A percentile compares a stretch with the other conserved stretches of the same genome.
These are phyloP conservation scores for Circaetus gallicus DNA, from an alignment of 2,113 vertebrate genomes.

Conservation along the genomic window DNA sequence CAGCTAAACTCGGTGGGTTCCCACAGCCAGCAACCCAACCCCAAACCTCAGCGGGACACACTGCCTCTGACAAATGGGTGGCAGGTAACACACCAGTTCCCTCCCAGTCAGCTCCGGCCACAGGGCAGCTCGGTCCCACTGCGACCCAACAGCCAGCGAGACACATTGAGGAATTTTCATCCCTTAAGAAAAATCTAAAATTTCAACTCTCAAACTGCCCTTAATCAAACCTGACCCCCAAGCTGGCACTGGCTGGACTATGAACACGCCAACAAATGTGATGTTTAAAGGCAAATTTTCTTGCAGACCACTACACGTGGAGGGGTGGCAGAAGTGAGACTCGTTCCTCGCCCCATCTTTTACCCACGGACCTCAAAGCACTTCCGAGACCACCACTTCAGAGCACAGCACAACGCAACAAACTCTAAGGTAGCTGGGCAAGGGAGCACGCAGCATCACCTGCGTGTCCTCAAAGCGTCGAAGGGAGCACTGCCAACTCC, in stretches of 20 bases:
- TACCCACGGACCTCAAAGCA: rapidly evolving
- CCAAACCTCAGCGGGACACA: not conserved
- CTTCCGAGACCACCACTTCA: not conserved
- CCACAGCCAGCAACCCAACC: not conserved
- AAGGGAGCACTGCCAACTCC: not conserved
- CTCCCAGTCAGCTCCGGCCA: not conserved
- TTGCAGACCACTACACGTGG: rapidly evolving
- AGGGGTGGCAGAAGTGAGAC: not conserved
- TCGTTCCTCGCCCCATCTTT: not conserved
- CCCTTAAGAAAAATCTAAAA: not conserved
- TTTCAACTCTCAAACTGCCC: not conserved
- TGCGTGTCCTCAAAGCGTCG: rapidly evolving
- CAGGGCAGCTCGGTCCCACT: not conserved
- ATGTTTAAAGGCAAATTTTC: not conserved
- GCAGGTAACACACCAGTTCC: not conserved
- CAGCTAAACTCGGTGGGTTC: not conserved
- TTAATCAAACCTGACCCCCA: too few relatives aligned
- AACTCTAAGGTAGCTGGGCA: not conserved
- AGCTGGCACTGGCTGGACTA: not conserved
- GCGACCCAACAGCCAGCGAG: rapidly evolving
- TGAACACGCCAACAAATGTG: rapidly evolving
- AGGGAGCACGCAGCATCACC: not conserved
- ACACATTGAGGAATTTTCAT: too few relatives aligned
- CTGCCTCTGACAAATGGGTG: rapidly evolving
- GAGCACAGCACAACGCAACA: not conserved